Percentiles rank a stretch among this genome's conserved stretches.
Conservation (phyloP, 2,113 vertebrate species). For the Colossoma macropomum region DNA sequence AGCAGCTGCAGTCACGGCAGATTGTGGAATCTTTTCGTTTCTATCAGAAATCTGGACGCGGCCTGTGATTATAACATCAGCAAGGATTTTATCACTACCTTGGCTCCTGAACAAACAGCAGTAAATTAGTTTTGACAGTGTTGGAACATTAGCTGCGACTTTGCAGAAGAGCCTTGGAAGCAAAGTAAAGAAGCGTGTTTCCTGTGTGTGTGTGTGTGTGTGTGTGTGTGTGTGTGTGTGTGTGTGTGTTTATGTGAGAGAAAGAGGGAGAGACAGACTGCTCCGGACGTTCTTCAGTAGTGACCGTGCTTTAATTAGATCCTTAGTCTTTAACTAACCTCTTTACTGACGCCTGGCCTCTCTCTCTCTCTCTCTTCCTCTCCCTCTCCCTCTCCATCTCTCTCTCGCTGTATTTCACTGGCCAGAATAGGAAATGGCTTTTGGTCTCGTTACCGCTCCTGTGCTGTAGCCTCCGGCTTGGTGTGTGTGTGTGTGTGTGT, state of each 20-base stretch:
- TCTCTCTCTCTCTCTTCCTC: slow-evolving; percentile 29
- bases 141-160: slow-evolving; percentile 7
- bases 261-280: not conserved
- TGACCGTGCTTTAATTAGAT: slow-evolving; percentile 3
- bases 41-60: not conserved
- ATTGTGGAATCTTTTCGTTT: not conserved
- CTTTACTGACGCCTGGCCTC: slow-evolving; percentile 29
- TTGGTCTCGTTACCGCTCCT: slow-evolving; percentile 24
- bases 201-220: not conserved
- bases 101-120: not conserved
- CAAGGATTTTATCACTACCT: not conserved
- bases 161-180: not conserved
- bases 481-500: not conserved
- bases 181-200: not conserved
- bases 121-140: slow-evolving; percentile 11
- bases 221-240: no score
- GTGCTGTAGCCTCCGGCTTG: slow-evolving; percentile 13
- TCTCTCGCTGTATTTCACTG: not conserved
- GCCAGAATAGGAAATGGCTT: slow-evolving; percentile 41
- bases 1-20: no score
- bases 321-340: slow-evolving; percentile 1
- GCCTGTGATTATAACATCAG: not conserved
- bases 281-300: slow-evolving; percentile 32
- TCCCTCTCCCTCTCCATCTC: not conserved
- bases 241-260: no score